phyloP scores from a whole-genome alignment of 2,797 vertebrate genomes.

The Myotis findleyi region DNA sequence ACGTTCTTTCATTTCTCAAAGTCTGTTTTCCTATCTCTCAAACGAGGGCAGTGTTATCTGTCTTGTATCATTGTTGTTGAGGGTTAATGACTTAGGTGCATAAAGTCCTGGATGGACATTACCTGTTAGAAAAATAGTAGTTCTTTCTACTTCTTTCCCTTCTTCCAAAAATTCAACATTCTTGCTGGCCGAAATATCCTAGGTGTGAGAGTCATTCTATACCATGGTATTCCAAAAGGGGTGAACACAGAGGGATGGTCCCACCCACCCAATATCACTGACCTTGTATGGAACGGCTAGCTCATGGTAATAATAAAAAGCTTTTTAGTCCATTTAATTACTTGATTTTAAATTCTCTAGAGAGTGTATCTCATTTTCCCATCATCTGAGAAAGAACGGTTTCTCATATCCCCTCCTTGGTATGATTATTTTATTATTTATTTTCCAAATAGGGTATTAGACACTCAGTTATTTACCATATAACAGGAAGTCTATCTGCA shows the following conservation, averaged over 20 bases:
- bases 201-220: background rate
- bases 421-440: background rate
- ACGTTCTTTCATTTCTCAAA: background rate
- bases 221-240: accelerated
- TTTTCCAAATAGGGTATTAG: background rate
- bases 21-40: conserved; percentile 50
- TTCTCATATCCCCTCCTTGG: background rate
- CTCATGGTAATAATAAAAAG: background rate
- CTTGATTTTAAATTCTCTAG: background rate
- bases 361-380: background rate
- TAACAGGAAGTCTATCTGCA: background rate
- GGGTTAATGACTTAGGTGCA: background rate
- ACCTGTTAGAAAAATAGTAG: background rate
- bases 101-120: background rate
- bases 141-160: conserved; percentile 15
- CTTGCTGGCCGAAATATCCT: background rate
- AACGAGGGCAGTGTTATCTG: background rate
- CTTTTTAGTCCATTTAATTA: background rate
- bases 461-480: background rate
- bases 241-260: accelerated
- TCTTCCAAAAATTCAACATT: background rate
- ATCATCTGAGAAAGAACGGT: background rate
- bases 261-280: accelerated
- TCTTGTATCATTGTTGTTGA: background rate
- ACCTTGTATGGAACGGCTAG: background rate